phyloP scores from a whole-genome alignment of 2,797 vertebrate genomes.

The Notamacropus eugenii region DNA sequence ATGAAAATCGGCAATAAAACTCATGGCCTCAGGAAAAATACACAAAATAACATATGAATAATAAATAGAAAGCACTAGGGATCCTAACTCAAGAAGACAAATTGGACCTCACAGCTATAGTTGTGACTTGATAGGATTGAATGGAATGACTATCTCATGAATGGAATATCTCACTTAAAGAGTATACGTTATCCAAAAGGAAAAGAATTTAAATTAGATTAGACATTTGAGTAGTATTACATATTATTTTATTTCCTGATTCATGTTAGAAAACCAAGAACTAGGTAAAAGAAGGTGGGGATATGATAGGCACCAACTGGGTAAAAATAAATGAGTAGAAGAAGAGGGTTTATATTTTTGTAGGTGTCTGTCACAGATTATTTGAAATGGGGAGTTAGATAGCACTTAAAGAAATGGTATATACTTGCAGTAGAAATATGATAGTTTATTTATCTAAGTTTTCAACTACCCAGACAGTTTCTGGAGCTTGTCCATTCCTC shows the following conservation, averaged over 20 bases:
- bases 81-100: not conserved
- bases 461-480: not conserved
- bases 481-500: not conserved
- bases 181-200: not conserved
- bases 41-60: not conserved
- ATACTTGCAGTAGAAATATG: not conserved
- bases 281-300: not conserved
- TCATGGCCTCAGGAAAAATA: not conserved
- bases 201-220: not conserved
- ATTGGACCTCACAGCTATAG: not conserved
- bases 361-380: not conserved
- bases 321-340: not conserved
- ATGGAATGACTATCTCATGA: not conserved
- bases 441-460: not conserved
- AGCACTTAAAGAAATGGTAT: not conserved
- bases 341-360: not conserved
- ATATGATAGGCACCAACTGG: not conserved
- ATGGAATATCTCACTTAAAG: not conserved
- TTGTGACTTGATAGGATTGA: not conserved
- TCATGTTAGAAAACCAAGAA: not conserved
- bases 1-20: not conserved
- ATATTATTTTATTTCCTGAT: not conserved
- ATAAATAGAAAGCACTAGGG: not conserved
- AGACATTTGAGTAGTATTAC: not conserved
- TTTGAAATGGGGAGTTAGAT: not conserved